These are phyloP conservation scores for Cottoperca gobio DNA, from an alignment of 2,797 vertebrate genomes.

Conservation along the genomic window DNA sequence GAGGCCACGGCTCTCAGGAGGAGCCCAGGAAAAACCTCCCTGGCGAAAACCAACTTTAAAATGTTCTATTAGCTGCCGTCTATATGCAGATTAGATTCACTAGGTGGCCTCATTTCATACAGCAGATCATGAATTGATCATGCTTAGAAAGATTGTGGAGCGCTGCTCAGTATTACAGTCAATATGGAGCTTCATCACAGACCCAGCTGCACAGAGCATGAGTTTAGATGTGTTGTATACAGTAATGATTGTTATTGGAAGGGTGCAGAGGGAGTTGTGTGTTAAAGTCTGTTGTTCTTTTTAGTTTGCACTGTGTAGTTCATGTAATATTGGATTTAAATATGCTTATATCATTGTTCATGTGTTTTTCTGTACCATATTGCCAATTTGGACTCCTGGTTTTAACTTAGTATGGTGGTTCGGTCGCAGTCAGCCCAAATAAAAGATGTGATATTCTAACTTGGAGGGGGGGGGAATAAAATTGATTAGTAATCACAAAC, in stretches of 20 bases:
- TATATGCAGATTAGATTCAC: constrained; percentile 31
- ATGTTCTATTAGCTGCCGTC: constrained; percentile 1
- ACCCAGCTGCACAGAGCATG: too few relatives aligned
- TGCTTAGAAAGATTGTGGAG: not conserved
- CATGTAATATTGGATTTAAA: not conserved
- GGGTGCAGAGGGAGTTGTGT: not conserved
- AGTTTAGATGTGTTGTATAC: not conserved
- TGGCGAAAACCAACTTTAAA: not conserved
- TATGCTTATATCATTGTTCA: not conserved
- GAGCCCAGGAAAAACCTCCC: constrained; percentile 7
- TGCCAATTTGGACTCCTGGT: not conserved
- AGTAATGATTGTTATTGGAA: not conserved
- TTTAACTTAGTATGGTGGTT: too few relatives aligned
- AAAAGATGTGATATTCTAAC: too few relatives aligned
- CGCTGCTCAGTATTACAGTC: not conserved
- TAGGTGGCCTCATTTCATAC: constrained; percentile 36
- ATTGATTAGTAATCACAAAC: too few relatives aligned
- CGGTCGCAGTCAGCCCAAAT: too few relatives aligned
- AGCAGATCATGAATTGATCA: constrained; percentile 24
- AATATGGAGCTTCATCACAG: not conserved
- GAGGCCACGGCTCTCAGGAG: constrained; percentile 34
- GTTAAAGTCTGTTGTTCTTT: not conserved
- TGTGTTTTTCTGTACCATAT: not conserved
- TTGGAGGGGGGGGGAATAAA: too few relatives aligned
- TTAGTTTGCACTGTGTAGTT: not conserved